phyloP scores from a whole-genome alignment of 2,888 invertebrate species.

The Eugnorisma glareosa region DNA sequence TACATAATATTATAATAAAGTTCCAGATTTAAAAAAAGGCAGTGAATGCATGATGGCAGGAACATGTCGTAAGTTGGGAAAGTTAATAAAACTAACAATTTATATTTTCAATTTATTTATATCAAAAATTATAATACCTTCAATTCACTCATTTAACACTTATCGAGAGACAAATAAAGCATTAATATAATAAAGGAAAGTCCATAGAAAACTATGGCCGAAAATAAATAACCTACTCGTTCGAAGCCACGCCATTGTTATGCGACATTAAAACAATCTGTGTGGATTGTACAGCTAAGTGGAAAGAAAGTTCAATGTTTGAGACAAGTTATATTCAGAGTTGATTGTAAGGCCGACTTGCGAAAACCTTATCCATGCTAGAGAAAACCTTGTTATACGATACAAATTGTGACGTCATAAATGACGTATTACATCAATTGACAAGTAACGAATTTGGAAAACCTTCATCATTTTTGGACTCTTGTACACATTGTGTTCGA shows the following conservation, averaged over 20 bases:
- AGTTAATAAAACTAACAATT: neutral
- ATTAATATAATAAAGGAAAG: neutral
- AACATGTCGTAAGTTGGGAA: neutral
- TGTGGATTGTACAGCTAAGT: neutral
- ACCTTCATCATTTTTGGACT: neutral
- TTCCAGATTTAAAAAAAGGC: neutral
- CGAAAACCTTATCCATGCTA: neutral
- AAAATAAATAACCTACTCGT: neutral
- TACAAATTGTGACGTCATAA: neutral
- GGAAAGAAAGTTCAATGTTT: slow-evolving; percentile 7
- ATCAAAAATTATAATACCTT: neutral
- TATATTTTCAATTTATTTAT: no score
- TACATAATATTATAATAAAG: no score
- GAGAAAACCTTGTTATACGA: neutral
- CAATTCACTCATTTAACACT: neutral
- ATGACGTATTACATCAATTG: neutral
- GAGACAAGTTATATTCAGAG: neutral
- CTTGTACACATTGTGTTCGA: neutral
- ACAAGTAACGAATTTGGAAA: neutral
- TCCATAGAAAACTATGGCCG: neutral
- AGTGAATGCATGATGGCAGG: neutral
- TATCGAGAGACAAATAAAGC: neutral
- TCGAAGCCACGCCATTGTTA: neutral
- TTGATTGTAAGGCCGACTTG: neutral
- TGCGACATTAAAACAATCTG: neutral